Base-by-base conservation (phyloP, 2,113 vertebrate species). In the Ptilorrhoa leucosticta region DNA sequence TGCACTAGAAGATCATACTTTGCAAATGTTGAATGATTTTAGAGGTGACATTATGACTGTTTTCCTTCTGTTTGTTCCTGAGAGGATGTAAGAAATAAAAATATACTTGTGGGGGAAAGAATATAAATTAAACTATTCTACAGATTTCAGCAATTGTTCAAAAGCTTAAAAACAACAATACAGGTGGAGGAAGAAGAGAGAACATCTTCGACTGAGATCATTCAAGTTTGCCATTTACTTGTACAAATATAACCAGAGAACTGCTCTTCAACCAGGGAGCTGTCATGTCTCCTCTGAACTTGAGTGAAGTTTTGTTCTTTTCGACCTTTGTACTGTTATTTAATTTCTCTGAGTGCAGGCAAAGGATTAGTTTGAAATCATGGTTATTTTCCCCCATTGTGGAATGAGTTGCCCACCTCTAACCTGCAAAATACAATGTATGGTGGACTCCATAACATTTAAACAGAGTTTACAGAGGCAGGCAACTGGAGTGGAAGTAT, bases 61-160 rank as follows among this genome's bases (percentile, higher is more conserved):
- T 94, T 90, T 87, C 81, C 58, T 83, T 87, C 75, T 64, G 50
- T 85, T 87, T 57, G 31, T 53, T 91, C 56, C 31, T 93, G 82
- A 76, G 61, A 87, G 35, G 53, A 79, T 69, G 27, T 20, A 89
- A 68, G 70, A 93, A 93, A 93, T 58, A 92, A 94, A 93, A 94
- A 91, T 28, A n/a, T 50, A 60, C 47, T 51, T 28, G 42, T 56
- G 13, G 48, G 16, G 31, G 17, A 85, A 91, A 44, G 47, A 89
- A 85, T 66, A 93, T 35, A 77, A 96, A 91, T 92, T 47, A 56
- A 87, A 71, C 28, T 72, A 33, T 44, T 91, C 82, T 80, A 92
- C 10, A 83, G 44, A 72, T 91, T 89, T 58, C 71, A 76, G 64
- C 61, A 91, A 77, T 31, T 71, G 19, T 78, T 93, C 57, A 65